A percentile compares a stretch with the other conserved stretches of the same genome.
Evolutionary conservation across 2,113 vertebrate genomes (phyloP).

Genomic region (Nesogale talazaci): DNA sequence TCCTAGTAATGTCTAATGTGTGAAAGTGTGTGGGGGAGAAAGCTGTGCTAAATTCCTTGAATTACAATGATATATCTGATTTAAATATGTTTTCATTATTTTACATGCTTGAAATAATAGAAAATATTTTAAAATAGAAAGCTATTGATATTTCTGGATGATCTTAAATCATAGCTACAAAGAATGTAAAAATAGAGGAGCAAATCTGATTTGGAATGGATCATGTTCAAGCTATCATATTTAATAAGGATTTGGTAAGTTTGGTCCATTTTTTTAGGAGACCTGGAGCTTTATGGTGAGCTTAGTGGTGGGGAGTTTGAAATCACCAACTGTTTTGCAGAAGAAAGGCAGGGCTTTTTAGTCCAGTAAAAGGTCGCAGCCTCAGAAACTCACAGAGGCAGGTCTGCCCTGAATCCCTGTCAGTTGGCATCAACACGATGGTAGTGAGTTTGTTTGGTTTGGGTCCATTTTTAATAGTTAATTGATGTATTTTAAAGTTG

Average conservation of each 20-base stretch:
- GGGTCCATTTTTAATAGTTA: too few relatives aligned
- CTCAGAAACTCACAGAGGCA: too few relatives aligned
- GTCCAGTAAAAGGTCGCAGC: too few relatives aligned
- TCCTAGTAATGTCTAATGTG: background rate
- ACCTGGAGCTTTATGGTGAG: too few relatives aligned
- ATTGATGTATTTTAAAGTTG: background rate
- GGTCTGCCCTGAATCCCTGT: too few relatives aligned
- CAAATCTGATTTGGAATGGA: background rate
- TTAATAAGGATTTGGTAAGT: constrained; percentile 11
- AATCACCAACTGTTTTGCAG: too few relatives aligned
- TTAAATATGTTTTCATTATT: constrained; percentile 4
- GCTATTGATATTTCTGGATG: background rate
- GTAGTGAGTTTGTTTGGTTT: too few relatives aligned
- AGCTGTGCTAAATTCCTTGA: background rate
- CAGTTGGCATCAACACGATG: too few relatives aligned
- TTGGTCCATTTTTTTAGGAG: background rate
- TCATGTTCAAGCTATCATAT: background rate
- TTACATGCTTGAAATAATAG: background rate
- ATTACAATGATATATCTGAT: background rate
- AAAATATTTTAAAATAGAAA: background rate
- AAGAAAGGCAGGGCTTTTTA: too few relatives aligned
- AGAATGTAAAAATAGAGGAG: background rate
- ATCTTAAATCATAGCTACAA: constrained; percentile 16
- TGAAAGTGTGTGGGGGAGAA: background rate
- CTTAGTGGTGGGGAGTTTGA: too few relatives aligned